phyloP scores from a whole-genome alignment of 2,113 vertebrate genomes.

The Phoxinus phoxinus region DNA sequence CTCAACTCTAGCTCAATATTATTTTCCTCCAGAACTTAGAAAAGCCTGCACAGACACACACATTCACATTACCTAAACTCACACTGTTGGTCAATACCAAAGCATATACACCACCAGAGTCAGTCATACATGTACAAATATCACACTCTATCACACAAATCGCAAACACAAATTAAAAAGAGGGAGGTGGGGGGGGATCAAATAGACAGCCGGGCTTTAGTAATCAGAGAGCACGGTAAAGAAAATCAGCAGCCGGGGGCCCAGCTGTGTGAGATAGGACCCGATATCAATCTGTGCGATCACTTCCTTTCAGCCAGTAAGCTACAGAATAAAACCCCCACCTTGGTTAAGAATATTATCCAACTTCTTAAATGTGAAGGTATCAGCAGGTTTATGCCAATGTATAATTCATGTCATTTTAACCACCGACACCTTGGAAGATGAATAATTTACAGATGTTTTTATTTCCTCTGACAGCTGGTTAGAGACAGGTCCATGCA shows the following conservation, averaged over 20 bases:
- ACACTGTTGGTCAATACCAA: slow-evolving; percentile 22
- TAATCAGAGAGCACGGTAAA: slow-evolving; percentile 17
- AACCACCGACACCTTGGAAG: neutral
- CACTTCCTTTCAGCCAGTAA: slow-evolving; percentile 20
- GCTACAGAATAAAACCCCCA: neutral
- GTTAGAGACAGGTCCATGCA: neutral
- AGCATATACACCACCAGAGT: slow-evolving; percentile 16
- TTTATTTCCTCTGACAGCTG: neutral
- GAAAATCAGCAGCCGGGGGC: slow-evolving; percentile 34
- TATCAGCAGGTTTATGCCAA: slow-evolving; percentile 16
- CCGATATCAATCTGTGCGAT: slow-evolving; percentile 39
- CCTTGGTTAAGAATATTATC: neutral
- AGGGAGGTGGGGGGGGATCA: no score
- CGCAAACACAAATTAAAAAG: neutral
- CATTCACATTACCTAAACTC: neutral
- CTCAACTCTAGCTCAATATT: slow-evolving; percentile 31
- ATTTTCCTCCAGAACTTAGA: slow-evolving; percentile 29
- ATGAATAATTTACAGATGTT: neutral
- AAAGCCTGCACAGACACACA: slow-evolving; percentile 24
- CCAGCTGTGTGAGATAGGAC: slow-evolving; percentile 17
- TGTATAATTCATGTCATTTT: slow-evolving; percentile 6
- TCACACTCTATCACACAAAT: slow-evolving; percentile 30
- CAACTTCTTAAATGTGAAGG: neutral
- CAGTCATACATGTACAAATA: slow-evolving; percentile 13
- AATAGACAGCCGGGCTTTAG: slow-evolving; percentile 7